phyloP scores from a whole-genome alignment of 2,888 invertebrate genomes.

The Pegoplata infirma region DNA sequence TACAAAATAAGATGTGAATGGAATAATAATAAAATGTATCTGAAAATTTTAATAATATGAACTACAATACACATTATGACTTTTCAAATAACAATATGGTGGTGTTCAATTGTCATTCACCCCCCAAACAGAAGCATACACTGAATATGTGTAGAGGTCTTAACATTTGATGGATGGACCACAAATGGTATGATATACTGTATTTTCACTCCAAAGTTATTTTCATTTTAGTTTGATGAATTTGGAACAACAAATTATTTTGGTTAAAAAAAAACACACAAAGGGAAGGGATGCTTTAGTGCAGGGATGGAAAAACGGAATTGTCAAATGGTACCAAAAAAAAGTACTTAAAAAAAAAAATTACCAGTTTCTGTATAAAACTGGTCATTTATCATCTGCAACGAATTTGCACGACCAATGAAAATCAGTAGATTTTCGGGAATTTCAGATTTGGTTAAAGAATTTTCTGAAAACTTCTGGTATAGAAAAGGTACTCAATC shows the following conservation, averaged over 20 bases:
- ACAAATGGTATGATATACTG: slow-evolving; percentile 40
- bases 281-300: background rate
- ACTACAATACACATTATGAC: slow-evolving; percentile 3
- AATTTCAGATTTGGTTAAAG: too few relatives aligned
- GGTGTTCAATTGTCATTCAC: slow-evolving; percentile 42
- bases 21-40: slow-evolving; percentile 38
- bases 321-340: too few relatives aligned
- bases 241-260: slow-evolving; percentile 8
- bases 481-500: too few relatives aligned
- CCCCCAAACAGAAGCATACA: slow-evolving; percentile 32
- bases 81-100: slow-evolving; percentile 48
- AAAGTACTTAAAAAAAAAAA: too few relatives aligned
- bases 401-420: too few relatives aligned
- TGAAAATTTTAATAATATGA: too few relatives aligned
- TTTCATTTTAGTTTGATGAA: slow-evolving; percentile 32
- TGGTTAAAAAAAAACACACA: too few relatives aligned
- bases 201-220: slow-evolving; percentile 29
- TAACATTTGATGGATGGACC: slow-evolving; percentile 54
- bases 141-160: slow-evolving; percentile 26
- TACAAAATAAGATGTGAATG: slow-evolving; percentile 36
- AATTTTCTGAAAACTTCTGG: too few relatives aligned
- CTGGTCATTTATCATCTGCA: too few relatives aligned
- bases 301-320: too few relatives aligned
- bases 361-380: too few relatives aligned
- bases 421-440: too few relatives aligned